Evolutionary conservation across 2,888 invertebrate genomes (phyloP).

Genomic region (Lithophane socia): DNA sequence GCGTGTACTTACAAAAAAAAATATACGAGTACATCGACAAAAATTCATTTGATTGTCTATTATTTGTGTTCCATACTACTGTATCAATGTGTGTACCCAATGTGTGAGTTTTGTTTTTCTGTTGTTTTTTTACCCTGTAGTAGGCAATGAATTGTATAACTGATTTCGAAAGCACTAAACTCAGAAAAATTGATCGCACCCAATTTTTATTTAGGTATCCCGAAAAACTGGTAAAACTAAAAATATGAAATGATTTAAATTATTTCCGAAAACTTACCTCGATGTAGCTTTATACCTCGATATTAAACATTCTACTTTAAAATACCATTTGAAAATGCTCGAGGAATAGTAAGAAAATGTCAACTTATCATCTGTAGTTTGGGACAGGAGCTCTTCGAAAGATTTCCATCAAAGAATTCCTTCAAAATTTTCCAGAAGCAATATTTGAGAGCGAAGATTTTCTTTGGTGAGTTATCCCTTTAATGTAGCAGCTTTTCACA

Average conservation of each 20-base stretch:
- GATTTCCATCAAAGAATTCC: slow-evolving; percentile 72
- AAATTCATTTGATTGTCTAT: not conserved
- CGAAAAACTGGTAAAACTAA: not conserved
- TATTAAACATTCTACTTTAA: slow-evolving; percentile 19
- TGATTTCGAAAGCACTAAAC: not conserved
- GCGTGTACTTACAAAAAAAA: not conserved
- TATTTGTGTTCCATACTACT: not conserved
- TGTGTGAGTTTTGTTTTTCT: not conserved
- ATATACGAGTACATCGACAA: not conserved
- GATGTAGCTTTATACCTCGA: too few species aligned
- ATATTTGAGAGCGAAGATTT: slow-evolving; percentile 74
- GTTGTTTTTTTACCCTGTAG: too few species aligned
- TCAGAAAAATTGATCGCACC: not conserved
- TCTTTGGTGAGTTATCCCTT: slow-evolving; percentile 74
- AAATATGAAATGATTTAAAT: slow-evolving; percentile 8
- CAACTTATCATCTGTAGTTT: slow-evolving; percentile 55
- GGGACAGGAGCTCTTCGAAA: slow-evolving; percentile 51
- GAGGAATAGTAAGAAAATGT: slow-evolving; percentile 48
- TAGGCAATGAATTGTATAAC: too few species aligned
- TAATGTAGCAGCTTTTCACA: slow-evolving; percentile 69
- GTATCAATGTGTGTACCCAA: not conserved
- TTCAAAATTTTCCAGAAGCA: slow-evolving; percentile 71
- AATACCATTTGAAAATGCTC: slow-evolving; percentile 37
- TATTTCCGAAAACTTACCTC: not conserved
- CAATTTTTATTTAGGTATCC: not conserved